Conservation (phyloP, 2,797 vertebrate genomes). For the Crypturellus tataupa region DNA sequence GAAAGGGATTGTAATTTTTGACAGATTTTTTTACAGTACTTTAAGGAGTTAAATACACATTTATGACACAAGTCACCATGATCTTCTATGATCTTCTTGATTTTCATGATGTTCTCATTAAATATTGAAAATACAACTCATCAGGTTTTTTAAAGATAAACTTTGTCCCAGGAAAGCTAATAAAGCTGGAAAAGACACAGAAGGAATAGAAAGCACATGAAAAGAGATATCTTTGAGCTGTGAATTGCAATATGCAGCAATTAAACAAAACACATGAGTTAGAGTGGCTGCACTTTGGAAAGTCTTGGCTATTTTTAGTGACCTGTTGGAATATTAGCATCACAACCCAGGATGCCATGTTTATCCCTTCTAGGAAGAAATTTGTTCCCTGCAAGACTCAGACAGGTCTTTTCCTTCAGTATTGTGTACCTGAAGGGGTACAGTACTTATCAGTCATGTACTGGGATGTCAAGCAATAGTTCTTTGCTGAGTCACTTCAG, state of each 20-base stretch:
- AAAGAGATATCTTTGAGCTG: neutral
- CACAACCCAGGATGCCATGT: neutral
- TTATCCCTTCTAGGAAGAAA: neutral
- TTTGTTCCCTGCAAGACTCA: neutral
- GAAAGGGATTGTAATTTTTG: neutral
- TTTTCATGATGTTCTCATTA: conserved; percentile 11
- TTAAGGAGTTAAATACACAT: neutral
- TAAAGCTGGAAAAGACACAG: conserved; percentile 15
- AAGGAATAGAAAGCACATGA: neutral
- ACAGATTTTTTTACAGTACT: neutral
- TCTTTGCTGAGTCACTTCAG: conserved; percentile 16
- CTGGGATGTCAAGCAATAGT: neutral
- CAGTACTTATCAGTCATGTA: neutral
- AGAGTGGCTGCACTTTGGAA: neutral
- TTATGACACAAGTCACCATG: neutral
- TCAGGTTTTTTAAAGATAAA: neutral
- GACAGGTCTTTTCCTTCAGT: neutral
- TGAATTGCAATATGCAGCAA: neutral
- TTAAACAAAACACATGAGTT: neutral
- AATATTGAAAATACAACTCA: neutral
- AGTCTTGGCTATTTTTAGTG: neutral
- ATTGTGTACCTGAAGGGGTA: neutral
- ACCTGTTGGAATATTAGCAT: neutral
- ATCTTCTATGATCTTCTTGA: neutral
- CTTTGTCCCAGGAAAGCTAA: neutral